Evolutionary conservation across 1,140 invertebrate species (phyloP), one percentile per base, ranked within the genome.

Genomic region (Ooceraea biroi): DNA sequence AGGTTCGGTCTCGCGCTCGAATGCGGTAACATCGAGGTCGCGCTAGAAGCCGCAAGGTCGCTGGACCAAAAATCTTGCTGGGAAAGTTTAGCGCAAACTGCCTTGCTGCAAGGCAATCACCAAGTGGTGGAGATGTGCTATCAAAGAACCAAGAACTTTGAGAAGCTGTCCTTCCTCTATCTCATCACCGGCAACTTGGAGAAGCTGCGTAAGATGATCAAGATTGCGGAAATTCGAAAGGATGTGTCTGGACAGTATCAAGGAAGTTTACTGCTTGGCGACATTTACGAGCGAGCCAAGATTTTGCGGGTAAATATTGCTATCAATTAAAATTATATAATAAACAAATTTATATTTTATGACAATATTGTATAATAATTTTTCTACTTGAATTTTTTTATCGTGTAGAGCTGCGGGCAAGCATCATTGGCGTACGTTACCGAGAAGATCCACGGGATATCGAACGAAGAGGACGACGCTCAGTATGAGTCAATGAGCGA

Each of bases 121-220:
- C 98, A 99, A 95, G 97, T 98, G 22, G 99, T 99, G 0, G 99
- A 99, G 94, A 99, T 99, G 98, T 99, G 98, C 86, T 99, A 99
- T 95, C 99, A 99, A 94, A 96, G 99, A 85, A 99, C 99, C 4
- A 99, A 99, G 95, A 99, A 99, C 95, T 99, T 99, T 94, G 99
- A 99, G 92, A 99, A 99, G 94, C 95, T 99, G 0, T 98, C 99
- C 4, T 99, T 99, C 95, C 95, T 99, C 10, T 99, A 99, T 94
- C 95, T 99, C 7, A 99, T 99, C 82, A 99, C 99, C 48, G 99
- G 99, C 22, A 99, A 99, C 94, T 94, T 99, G 88, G 99, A 99
- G 60, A 99, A 99, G 93, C 95, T 99, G 63, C 96, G 96, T 68
- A 99, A 99, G 94, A 99, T 99, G 99, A 99, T 98, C 95, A 99